Evolutionary conservation across 2,113 vertebrate species (phyloP).

Genomic region (Microtus oregoni): DNA sequence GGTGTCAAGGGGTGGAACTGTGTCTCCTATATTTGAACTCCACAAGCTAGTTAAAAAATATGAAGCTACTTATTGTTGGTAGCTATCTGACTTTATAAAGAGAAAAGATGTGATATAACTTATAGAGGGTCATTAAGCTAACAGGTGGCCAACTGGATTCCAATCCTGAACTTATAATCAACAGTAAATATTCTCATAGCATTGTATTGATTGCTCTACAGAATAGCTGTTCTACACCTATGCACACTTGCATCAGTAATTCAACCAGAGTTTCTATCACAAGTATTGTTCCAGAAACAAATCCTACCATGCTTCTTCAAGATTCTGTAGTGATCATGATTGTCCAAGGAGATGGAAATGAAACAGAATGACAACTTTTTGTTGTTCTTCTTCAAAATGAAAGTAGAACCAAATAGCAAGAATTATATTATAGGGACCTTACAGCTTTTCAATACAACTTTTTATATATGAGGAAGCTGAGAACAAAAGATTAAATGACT

Average conservation of each 20-base stretch:
- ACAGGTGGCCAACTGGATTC: neutral
- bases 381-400: neutral
- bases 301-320: neutral
- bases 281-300: neutral
- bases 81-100: conserved; percentile 13
- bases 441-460: neutral
- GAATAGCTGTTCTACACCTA: neutral
- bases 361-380: neutral
- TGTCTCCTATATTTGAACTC: neutral
- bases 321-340: neutral
- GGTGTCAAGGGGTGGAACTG: neutral
- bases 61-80: neutral
- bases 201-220: neutral
- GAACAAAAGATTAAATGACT: neutral
- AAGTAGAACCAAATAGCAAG: neutral
- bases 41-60: neutral
- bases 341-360: neutral
- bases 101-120: neutral
- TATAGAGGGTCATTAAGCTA: neutral
- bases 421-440: neutral
- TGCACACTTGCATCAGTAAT: neutral
- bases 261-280: neutral
- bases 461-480: neutral
- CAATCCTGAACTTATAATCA: neutral
- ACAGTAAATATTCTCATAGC: neutral